Percentiles rank a stretch among this genome's conserved stretches.
Conservation (phyloP, 2,113 vertebrate genomes). For the Apistogramma diplotaenia region DNA sequence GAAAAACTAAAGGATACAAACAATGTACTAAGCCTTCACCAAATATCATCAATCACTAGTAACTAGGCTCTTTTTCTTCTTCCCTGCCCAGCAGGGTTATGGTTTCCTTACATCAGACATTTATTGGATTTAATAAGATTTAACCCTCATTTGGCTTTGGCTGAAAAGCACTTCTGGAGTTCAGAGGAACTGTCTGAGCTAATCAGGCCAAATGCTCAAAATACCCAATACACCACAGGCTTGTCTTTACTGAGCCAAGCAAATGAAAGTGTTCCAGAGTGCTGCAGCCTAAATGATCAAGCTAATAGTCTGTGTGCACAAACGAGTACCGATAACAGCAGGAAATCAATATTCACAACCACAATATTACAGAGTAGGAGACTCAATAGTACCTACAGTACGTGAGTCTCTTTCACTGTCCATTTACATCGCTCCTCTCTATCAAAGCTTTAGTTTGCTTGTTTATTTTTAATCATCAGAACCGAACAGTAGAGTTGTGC, state of each 20-base stretch:
- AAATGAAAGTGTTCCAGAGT: neutral
- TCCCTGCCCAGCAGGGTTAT: neutral
- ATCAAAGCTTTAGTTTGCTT: too few species aligned
- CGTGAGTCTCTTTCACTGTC: neutral
- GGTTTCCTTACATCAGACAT: neutral
- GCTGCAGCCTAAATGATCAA: neutral
- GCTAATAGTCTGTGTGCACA: neutral
- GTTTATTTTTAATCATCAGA: too few species aligned
- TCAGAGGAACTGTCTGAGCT: neutral
- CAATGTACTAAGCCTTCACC: neutral
- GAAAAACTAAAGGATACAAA: neutral
- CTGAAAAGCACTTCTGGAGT: neutral
- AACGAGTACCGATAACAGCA: slow-evolving; percentile 8
- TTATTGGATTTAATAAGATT: neutral
- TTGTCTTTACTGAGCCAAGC: slow-evolving; percentile 7
- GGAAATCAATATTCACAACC: slow-evolving; percentile 45
- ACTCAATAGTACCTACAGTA: neutral
- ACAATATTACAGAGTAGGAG: neutral
- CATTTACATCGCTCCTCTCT: neutral
- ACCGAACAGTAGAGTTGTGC: too few species aligned
- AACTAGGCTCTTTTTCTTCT: neutral
- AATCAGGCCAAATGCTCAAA: slow-evolving; percentile 52
- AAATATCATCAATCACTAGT: neutral
- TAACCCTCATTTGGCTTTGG: neutral
- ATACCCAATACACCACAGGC: slow-evolving; percentile 6